Conservation (phyloP, 1,140 invertebrate species). For the silkworm (Bombyx mori) region ASM3026992v2 NC_085117.1:10937001-10937500, state of each 20-base stretch:
- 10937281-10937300: no score
- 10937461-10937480: no score
- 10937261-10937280: neutral
- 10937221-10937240: conserved; percentile 27
- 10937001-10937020: conserved; percentile 23
- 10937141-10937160: conserved; percentile 57
- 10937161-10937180: conserved; percentile 55
- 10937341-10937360: no score
- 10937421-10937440: no score
- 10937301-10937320: no score
- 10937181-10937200: conserved; percentile 57
- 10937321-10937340: no score
- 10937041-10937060: conserved; percentile 36
- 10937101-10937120: conserved; percentile 46
- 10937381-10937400: no score
- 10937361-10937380: no score
- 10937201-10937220: conserved; percentile 46
- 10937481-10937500: no score
- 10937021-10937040: conserved; percentile 30
- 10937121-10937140: conserved; percentile 32
- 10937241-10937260: conserved; percentile 12
- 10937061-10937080: conserved; percentile 54
- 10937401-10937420: no score
- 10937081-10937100: conserved; percentile 64
- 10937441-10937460: no score